Evolutionary conservation across 2,888 invertebrate species (phyloP), one percentile per base, ranked within the genome.

Genomic region (Aradus depressus): DNA sequence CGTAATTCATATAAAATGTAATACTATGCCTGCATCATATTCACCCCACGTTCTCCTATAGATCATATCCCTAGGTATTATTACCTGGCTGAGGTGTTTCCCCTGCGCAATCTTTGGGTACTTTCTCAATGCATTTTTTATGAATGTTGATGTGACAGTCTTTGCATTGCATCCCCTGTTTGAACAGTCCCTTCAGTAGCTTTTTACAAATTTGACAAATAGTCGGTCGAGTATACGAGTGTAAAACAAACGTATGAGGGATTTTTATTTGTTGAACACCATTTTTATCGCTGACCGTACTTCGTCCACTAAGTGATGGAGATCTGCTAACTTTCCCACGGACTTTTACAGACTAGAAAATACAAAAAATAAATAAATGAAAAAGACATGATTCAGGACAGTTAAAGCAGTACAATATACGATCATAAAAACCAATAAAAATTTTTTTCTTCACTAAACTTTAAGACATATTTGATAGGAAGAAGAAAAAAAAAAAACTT

Each of bases 71-170:
- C 25, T 45, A 32, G 26, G 47, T 39, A 44, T 21, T 21, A 37
- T 44, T 22, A 57, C 55, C 50, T 43, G 50, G 43, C 22, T 52
- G 51, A 1, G 55, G 50, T 48, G 75, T 72, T 73, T 91, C 90
- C 37, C 85, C 89, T 28, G 83, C 79, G 69, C 92, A 92, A 70
- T 91, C 89, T 70, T 85, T 88, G 28, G 91, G 89, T 65, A 90
- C 82, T 70, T 81, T 80, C 28, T 88, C 87, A 64, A 88, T 75
- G 65, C 95, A 95, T 69, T 93, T 95, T 68, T 92, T 85, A 70
- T 96, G 95, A 56, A 87, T 87, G 72, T 95, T 95, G 72, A 89
- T 92, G 67, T 90, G 90, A 70, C 95, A 95, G 74, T 96, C 97
- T 69, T 86, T 84, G 70, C 98, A 98, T 70, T 97, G 97, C 61